Conservation (phyloP, 2,888 invertebrate species). For the Phaonia tiefii region DNA sequence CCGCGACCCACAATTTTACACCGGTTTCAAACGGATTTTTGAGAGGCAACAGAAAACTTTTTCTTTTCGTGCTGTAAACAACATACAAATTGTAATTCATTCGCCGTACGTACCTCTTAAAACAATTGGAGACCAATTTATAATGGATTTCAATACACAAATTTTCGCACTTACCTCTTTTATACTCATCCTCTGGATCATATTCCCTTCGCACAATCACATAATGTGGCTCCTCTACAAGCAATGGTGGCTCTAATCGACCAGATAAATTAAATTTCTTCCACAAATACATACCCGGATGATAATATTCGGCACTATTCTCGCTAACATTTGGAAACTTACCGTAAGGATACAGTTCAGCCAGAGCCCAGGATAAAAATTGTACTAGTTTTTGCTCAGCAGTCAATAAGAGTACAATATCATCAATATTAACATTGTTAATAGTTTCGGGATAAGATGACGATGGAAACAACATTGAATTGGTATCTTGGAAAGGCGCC, state of each 20-base stretch:
- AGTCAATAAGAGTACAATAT: constrained; percentile 73
- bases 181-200: constrained; percentile 67
- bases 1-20: too few relatives aligned
- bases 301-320: constrained; percentile 72
- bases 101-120: too few relatives aligned
- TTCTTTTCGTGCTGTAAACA: constrained; percentile 1
- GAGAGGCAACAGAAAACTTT: too few relatives aligned
- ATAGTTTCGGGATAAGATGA: neutral
- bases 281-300: constrained; percentile 76
- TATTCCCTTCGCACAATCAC: constrained; percentile 76
- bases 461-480: neutral
- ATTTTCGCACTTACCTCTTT: constrained; percentile 60
- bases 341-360: constrained; percentile 72
- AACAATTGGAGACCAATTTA: neutral
- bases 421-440: constrained; percentile 35
- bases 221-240: constrained; percentile 79
- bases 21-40: too few relatives aligned
- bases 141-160: neutral
- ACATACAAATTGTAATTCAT: too few relatives aligned
- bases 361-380: constrained; percentile 77
- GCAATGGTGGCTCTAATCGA: constrained; percentile 75
- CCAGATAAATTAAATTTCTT: constrained; percentile 78
- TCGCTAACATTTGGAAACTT: constrained; percentile 57
- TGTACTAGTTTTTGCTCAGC: constrained; percentile 76
- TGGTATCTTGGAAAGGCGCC: neutral